phyloP scores from a whole-genome alignment of 2,113 vertebrate species.

The Onychorhynchus coronatus region DNA sequence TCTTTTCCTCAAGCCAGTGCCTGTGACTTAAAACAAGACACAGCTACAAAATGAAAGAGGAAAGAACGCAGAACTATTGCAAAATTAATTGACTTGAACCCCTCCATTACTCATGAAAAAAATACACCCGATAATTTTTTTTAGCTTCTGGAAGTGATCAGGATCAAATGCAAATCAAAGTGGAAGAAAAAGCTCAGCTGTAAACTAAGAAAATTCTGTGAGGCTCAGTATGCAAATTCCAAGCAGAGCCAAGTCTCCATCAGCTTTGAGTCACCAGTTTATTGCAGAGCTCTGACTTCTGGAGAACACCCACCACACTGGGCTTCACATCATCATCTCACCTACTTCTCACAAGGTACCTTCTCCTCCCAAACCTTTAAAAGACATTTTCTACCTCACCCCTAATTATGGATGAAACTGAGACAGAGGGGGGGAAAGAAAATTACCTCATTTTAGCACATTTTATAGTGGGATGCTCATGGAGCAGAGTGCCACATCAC shows the following conservation, averaged over 20 bases:
- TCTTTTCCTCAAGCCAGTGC: not conserved
- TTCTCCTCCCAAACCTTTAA: not conserved
- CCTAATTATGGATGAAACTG: not conserved
- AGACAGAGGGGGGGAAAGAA: accelerated
- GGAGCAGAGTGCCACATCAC: too few relatives aligned
- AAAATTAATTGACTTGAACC: not conserved
- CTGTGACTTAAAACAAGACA: not conserved
- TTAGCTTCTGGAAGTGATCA: not conserved
- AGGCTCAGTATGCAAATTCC: not conserved
- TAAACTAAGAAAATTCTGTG: not conserved
- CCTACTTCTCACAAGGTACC: not conserved
- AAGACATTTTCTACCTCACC: not conserved
- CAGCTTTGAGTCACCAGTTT: not conserved
- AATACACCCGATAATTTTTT: not conserved
- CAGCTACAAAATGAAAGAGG: not conserved
- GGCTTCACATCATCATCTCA: not conserved
- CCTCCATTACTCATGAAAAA: not conserved
- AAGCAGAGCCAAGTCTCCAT: not conserved
- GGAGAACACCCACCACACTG: not conserved
- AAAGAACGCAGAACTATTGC: not conserved
- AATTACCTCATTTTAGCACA: not conserved
- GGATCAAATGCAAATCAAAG: not conserved
- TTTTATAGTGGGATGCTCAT: not conserved
- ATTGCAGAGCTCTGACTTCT: too few relatives aligned
- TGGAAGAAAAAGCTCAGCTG: not conserved